Base-by-base conservation (phyloP, 2,113 vertebrate species). In the Pithys albifrons region DNA sequence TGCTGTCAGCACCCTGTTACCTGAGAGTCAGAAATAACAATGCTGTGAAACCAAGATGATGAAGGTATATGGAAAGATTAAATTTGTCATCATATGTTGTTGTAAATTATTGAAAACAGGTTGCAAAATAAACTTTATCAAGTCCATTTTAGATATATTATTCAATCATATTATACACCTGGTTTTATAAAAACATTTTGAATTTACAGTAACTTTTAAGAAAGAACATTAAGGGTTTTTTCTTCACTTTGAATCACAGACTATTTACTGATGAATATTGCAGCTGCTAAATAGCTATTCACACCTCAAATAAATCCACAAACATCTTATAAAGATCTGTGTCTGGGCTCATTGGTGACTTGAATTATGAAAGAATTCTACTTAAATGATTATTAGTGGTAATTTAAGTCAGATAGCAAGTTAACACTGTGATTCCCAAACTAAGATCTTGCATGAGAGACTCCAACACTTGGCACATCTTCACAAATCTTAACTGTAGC, bases 1-100 rank as follows among this genome's bases (percentile, higher is more conserved):
- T 85, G 99, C 99, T 95, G 99, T 99, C 97, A 99, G 98, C 95
- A 99, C 98, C 96, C 99, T 98, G 96, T 99, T 99, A 97, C 99
- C 99, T 99, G 97, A 75, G 97, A 98, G 77, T 71, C 83, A 95
- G 52, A 6, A 75, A 66, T 10, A 69, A 37, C 62, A 75, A 65
- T 95, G 39, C n/a, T 37, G 5, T 78, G 52, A 83, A 77, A 67
- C 69, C 61, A 51, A 51, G 20, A 27, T 37, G 28, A 85, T 49
- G 41, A 29, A 35, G 24, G 16, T 13, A 39, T n/a, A 25, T 24
- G 67, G 48, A 69, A 84, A 64, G 59, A 81, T 78, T 37, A 74
- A 25, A 39, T 19, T 24, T 83, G 29, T 35, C 18, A 19, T 25
- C 5, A 5, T 37, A 71, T 72, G 88, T 84, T 43, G 7, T 61